Percentiles rank a stretch among this genome's conserved stretches.
These are phyloP conservation scores for Sapajus apella DNA, from an alignment of 2,113 vertebrate species.

Conservation along the genomic window DNA sequence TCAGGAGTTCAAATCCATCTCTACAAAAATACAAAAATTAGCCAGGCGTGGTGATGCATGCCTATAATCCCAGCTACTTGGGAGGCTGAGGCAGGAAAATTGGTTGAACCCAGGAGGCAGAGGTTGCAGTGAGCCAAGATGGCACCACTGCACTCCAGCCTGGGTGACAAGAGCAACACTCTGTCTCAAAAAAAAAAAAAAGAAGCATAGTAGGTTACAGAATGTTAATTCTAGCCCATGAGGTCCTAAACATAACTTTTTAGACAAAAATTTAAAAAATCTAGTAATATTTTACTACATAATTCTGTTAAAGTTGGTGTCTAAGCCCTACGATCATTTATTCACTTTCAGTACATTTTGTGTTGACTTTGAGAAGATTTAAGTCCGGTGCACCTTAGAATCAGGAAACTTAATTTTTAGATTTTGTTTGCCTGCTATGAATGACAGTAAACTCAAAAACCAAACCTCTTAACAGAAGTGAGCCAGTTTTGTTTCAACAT, in stretches of 20 bases:
- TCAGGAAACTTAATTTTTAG: not conserved
- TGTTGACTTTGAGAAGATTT: slow-evolving; percentile 7
- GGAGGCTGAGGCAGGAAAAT: too few species aligned
- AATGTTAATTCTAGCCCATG: not conserved
- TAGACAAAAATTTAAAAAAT: not conserved
- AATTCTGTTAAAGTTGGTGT: not conserved
- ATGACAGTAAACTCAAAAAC: not conserved
- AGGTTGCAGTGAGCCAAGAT: too few species aligned
- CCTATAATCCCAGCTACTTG: too few species aligned
- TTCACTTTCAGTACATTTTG: not conserved
- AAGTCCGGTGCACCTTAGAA: not conserved
- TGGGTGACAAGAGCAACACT: too few species aligned
- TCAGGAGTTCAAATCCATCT: too few species aligned
- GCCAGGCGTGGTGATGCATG: too few species aligned
- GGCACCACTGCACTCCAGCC: too few species aligned
- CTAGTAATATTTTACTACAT: not conserved
- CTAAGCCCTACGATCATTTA: not conserved
- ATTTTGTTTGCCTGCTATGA: not conserved
- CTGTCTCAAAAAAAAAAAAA: too few species aligned
- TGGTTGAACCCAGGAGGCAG: too few species aligned
- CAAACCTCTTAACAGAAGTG: not conserved
- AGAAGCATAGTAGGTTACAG: not conserved
- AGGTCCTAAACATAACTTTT: not conserved
- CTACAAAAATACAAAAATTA: too few species aligned
- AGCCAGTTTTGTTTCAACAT: not conserved